Conservation (phyloP, 92 coral and sea anemone species). For the Micromussa lordhowensis region DNA sequence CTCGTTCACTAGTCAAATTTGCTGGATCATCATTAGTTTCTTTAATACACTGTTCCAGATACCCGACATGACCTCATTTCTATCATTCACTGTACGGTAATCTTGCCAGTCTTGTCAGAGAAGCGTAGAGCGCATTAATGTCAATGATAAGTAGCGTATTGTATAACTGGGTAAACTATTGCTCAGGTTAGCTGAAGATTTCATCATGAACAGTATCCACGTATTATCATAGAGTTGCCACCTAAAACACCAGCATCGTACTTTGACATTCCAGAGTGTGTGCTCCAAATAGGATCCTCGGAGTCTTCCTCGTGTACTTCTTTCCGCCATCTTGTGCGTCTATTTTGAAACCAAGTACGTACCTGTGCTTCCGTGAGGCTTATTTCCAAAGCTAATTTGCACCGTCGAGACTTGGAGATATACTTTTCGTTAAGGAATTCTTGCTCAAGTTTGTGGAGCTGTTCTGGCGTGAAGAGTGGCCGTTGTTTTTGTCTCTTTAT, state of each 20-base stretch:
- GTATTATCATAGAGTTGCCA: conserved; percentile 68
- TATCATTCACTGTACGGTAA: not conserved
- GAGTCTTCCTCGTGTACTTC: conserved; percentile 81
- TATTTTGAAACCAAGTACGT: conserved; percentile 90
- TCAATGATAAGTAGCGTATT: no score
- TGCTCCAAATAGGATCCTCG: conserved; percentile 61
- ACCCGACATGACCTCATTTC: not conserved
- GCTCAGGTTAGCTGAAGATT: not conserved
- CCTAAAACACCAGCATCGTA: conserved; percentile 11
- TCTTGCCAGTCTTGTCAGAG: not conserved
- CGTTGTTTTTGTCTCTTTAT: conserved; percentile 87
- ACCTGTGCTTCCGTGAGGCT: conserved; percentile 90
- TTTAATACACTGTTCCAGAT: not conserved
- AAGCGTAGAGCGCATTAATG: not conserved
- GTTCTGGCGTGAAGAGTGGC: conserved; percentile 87
- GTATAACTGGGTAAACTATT: not conserved
- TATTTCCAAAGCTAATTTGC: conserved; percentile 81
- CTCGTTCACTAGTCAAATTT: not conserved
- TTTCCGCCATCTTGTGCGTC: conserved; percentile 93
- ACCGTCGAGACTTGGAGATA: conserved; percentile 86
- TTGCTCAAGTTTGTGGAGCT: conserved; percentile 82
- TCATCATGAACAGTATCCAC: conserved; percentile 77
- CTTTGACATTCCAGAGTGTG: conserved; percentile 17
- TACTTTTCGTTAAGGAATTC: conserved; percentile 87
- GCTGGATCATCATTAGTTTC: not conserved